phyloP scores from a whole-genome alignment of 2,113 vertebrate genomes.

The Gopherus flavomarginatus region DNA sequence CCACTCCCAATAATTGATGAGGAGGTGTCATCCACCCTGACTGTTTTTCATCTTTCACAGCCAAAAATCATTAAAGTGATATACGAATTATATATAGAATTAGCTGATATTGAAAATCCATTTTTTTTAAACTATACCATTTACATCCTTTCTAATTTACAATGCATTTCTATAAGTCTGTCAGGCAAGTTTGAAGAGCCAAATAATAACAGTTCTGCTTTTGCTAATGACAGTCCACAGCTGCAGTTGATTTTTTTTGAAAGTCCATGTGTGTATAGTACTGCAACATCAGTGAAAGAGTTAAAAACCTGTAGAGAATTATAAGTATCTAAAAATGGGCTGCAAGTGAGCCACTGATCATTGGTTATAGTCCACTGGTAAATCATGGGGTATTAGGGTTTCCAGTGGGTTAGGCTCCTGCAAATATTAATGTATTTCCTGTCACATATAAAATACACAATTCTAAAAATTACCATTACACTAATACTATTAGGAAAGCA shows the following conservation, averaged over 20 bases:
- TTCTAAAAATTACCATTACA: neutral
- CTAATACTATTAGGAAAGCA: neutral
- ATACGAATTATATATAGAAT: neutral
- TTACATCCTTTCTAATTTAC: neutral
- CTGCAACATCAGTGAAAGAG: constrained; percentile 64
- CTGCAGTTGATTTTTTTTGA: constrained; percentile 24
- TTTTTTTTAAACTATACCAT: neutral
- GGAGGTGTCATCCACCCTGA: no score
- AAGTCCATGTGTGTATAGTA: neutral
- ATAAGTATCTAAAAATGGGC: constrained; percentile 32
- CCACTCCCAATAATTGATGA: no score
- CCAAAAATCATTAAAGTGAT: neutral
- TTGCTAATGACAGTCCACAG: neutral
- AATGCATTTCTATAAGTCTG: neutral
- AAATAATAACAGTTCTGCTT: neutral
- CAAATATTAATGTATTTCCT: neutral
- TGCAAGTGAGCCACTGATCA: neutral
- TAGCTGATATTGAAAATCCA: neutral
- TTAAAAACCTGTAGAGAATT: constrained; percentile 39
- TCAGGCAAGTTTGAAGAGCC: neutral
- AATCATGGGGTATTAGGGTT: constrained; percentile 8
- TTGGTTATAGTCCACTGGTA: constrained; percentile 26
- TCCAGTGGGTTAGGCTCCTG: neutral
- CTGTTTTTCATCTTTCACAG: constrained; percentile 22
- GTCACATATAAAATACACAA: neutral